Percentiles rank a stretch among this genome's conserved stretches.
Evolutionary conservation across 1,140 invertebrate species (phyloP).

Genomic region (Paralvinella palmiformis): DNA sequence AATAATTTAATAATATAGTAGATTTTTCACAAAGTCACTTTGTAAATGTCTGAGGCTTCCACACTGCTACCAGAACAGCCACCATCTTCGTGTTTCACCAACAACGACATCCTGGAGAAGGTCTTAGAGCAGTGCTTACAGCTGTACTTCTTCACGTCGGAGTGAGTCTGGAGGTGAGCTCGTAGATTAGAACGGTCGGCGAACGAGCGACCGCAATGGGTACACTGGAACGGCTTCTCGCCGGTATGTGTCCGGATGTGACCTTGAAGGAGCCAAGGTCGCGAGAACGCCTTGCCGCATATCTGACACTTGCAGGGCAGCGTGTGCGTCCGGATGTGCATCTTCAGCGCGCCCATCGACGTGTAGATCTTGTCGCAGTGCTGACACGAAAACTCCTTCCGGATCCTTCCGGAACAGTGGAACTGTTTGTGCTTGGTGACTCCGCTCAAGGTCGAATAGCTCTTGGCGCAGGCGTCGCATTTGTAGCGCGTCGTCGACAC

Average conservation of each 20-base stretch:
- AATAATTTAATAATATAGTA: too few species aligned
- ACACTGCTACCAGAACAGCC: conserved; percentile 68
- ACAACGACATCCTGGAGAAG: conserved; percentile 93
- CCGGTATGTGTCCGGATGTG: conserved; percentile 55
- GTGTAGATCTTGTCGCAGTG: conserved; percentile 94
- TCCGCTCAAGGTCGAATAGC: conserved; percentile 93
- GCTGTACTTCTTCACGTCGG: conserved; percentile 95
- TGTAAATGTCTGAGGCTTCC: too few species aligned
- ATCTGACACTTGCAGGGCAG: conserved; percentile 93
- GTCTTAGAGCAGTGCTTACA: conserved; percentile 88
- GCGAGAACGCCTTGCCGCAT: conserved; percentile 94
- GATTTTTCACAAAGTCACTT: too few species aligned
- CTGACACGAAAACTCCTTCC: conserved; percentile 92
- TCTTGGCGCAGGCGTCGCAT: conserved; percentile 87
- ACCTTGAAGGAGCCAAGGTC: conserved; percentile 88
- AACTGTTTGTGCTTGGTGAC: conserved; percentile 93
- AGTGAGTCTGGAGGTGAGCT: conserved; percentile 94
- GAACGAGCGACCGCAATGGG: conserved; percentile 89
- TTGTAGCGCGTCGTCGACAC: conserved; percentile 62
- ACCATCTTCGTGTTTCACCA: conserved; percentile 87
- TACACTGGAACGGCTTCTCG: conserved; percentile 94
- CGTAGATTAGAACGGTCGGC: conserved; percentile 92
- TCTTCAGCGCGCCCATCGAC: conserved; percentile 90
- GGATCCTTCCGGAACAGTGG: conserved; percentile 79
- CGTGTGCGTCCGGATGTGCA: conserved; percentile 98